These are phyloP conservation scores for Gephyroberyx darwinii DNA, from an alignment of 2,797 vertebrate species.

Conservation along the genomic window DNA sequence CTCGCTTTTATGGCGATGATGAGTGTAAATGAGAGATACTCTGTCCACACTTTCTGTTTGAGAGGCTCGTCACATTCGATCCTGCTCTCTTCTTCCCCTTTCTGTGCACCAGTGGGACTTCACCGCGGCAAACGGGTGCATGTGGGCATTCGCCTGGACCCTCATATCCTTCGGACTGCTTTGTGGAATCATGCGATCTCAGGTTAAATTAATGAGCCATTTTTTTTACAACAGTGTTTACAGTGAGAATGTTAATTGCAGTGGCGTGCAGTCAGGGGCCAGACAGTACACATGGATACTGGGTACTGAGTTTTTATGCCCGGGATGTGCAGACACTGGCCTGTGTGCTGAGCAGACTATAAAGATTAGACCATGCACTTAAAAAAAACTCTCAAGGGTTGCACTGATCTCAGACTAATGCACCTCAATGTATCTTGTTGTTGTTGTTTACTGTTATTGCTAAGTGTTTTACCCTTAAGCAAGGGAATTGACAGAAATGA, in stretches of 20 bases:
- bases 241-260: constrained; percentile 15
- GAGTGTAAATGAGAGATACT: constrained; percentile 53
- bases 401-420: constrained; percentile 46
- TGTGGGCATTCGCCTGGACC: constrained; percentile 76
- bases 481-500: constrained; percentile 23
- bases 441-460: constrained; percentile 14
- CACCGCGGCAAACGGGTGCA: constrained; percentile 69
- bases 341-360: constrained; percentile 48
- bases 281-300: constrained; percentile 4
- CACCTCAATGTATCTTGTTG: constrained; percentile 31
- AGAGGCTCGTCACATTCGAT: constrained; percentile 45
- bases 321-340: constrained; percentile 41
- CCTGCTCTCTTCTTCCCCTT: neutral
- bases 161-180: constrained; percentile 82
- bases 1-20: constrained; percentile 35
- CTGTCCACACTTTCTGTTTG: constrained; percentile 41
- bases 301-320: constrained; percentile 44
- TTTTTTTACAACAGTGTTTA: neutral
- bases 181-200: constrained; percentile 78
- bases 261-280: constrained; percentile 11
- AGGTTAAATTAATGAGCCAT: constrained; percentile 68
- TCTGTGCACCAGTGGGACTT: constrained; percentile 83
- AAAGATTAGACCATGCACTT: constrained; percentile 39
- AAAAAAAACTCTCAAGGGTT: constrained; percentile 33
- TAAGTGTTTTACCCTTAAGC: constrained; percentile 29